Percentiles rank a stretch among this genome's conserved stretches.
phyloP scores from a whole-genome alignment of 2,113 vertebrate species.

The Cyphotilapia sp. region DNA sequence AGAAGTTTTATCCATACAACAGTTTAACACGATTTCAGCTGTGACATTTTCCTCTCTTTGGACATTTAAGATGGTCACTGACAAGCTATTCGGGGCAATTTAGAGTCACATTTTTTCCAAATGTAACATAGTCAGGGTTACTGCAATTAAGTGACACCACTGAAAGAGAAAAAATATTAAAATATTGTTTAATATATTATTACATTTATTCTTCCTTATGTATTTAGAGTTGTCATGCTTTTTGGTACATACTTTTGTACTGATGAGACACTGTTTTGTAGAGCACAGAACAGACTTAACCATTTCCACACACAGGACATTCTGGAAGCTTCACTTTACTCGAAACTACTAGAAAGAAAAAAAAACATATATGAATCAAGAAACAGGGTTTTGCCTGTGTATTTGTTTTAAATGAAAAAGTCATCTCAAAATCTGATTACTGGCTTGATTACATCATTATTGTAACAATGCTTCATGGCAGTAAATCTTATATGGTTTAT shows the following conservation, averaged over 20 bases:
- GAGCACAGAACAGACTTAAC: not conserved
- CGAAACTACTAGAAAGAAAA: not conserved
- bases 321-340: accelerated
- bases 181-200: not conserved
- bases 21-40: accelerated
- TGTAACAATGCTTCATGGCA: not conserved
- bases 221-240: not conserved
- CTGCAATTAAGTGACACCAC: not conserved
- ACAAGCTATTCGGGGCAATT: not conserved
- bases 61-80: not conserved
- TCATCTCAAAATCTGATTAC: not conserved
- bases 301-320: not conserved
- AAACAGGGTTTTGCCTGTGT: not conserved
- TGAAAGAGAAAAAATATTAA: not conserved
- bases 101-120: not conserved
- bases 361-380: not conserved
- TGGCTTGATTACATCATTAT: not conserved
- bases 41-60: accelerated
- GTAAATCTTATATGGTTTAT: not conserved
- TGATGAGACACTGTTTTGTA: not conserved
- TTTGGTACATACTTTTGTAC: not conserved
- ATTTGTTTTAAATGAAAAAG: not conserved
- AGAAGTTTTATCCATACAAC: accelerated
- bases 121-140: not conserved
- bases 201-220: not conserved